phyloP scores from a whole-genome alignment of 2,888 invertebrate species.

The Tinea trinotella region DNA sequence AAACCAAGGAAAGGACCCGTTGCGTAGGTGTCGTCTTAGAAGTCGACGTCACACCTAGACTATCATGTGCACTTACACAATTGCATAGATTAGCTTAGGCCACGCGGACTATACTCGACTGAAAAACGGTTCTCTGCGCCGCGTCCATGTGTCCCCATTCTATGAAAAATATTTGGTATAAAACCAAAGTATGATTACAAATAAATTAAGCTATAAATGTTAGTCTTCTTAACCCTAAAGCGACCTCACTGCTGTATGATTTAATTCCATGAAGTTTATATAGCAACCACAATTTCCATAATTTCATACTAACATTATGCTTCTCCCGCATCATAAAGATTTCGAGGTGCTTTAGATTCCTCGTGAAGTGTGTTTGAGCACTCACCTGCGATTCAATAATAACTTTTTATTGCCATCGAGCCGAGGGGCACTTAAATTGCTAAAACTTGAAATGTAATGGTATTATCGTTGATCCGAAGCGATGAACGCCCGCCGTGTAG shows the following conservation, averaged over 20 bases:
- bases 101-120: too few relatives aligned
- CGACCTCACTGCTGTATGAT: neutral
- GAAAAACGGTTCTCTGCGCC: too few relatives aligned
- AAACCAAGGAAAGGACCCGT: too few relatives aligned
- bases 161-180: too few relatives aligned
- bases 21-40: too few relatives aligned
- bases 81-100: too few relatives aligned
- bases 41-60: too few relatives aligned
- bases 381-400: conserved; percentile 45
- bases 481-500: conserved; percentile 45
- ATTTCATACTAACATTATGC: conserved; percentile 16
- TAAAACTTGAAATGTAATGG: conserved; percentile 53
- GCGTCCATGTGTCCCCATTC: too few relatives aligned
- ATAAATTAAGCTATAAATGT: neutral
- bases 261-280: neutral
- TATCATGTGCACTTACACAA: too few relatives aligned
- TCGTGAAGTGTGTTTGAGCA: conserved; percentile 20
- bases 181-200: too few relatives aligned
- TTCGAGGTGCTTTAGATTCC: conserved; percentile 13
- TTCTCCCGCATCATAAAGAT: conserved; percentile 10
- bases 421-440: conserved; percentile 41
- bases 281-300: conserved; percentile 9
- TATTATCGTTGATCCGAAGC: conserved; percentile 57
- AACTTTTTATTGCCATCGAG: conserved; percentile 49
- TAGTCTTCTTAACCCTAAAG: neutral